Percentiles rank a stretch among this genome's conserved stretches.
Evolutionary conservation across 2,797 vertebrate species (phyloP).

Genomic region (Myotis findleyi): DNA sequence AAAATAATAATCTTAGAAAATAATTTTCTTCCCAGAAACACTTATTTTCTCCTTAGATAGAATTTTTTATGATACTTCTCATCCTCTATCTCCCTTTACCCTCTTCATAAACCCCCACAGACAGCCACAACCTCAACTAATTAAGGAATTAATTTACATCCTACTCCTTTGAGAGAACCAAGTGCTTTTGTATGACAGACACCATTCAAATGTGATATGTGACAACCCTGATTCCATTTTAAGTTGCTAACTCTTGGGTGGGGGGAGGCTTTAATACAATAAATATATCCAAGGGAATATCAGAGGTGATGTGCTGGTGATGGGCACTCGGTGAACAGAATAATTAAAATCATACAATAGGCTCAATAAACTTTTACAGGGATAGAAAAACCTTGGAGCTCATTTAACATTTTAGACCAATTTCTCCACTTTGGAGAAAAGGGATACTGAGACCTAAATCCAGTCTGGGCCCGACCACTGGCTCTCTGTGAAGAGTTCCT

Average conservation of each 20-base stretch:
- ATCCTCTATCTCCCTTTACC: not conserved
- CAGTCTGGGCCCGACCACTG: not conserved
- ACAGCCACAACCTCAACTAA: not conserved
- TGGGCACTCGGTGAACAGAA: not conserved
- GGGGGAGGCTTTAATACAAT: not conserved
- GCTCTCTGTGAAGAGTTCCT: not conserved
- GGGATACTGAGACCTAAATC: not conserved
- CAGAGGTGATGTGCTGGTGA: not conserved
- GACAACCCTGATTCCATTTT: conserved; percentile 5
- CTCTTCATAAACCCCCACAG: not conserved
- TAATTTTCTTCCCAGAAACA: conserved; percentile 47
- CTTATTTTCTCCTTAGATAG: conserved; percentile 54
- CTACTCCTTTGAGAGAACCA: conserved; percentile 19
- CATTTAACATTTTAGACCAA: not conserved
- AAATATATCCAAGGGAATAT: not conserved
- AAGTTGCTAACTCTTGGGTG: not conserved
- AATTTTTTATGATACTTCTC: not conserved
- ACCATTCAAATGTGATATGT: conserved; percentile 16
- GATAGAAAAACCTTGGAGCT: not conserved
- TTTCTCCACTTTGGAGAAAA: conserved; percentile 13
- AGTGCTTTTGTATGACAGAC: conserved; percentile 48
- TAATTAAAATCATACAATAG: not conserved
- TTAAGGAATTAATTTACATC: conserved; percentile 64
- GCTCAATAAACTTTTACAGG: not conserved
- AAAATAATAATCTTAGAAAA: conserved; percentile 58